These are phyloP conservation scores for rat (Rattus norvegicus) DNA, from an alignment of 2,113 vertebrate genomes.

Conservation along the genomic window DNA sequence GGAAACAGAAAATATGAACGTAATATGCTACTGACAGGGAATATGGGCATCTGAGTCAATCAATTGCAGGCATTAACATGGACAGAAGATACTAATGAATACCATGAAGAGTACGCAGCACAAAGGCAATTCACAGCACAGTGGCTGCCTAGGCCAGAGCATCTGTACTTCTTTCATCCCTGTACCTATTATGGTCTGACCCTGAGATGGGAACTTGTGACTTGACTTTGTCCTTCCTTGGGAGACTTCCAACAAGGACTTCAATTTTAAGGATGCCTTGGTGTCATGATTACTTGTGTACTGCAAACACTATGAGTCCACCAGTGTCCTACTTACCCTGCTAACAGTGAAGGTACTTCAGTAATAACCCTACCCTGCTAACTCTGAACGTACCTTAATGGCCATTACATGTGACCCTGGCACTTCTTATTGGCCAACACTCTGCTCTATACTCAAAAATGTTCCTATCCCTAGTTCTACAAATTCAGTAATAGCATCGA, in stretches of 20 bases:
- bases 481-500: not conserved
- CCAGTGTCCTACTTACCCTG: not conserved
- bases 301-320: not conserved
- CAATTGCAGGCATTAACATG: not conserved
- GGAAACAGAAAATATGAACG: not conserved
- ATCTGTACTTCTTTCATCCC: no score
- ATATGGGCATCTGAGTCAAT: not conserved
- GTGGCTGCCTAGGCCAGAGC: rapidly evolving
- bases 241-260: not conserved
- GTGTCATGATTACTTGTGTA: not conserved
- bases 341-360: not conserved
- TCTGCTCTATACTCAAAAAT: not conserved
- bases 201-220: not conserved
- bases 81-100: not conserved
- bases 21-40: not conserved
- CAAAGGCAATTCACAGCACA: not conserved
- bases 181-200: not conserved
- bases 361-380: not conserved
- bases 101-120: not conserved
- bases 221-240: not conserved
- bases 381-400: not conserved
- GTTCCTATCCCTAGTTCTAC: not conserved
- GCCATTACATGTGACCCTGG: not conserved
- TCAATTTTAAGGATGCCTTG: not conserved
- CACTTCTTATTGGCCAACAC: not conserved